Percentiles rank a stretch among this genome's conserved stretches.
Conservation (phyloP, 2,888 invertebrate genomes). For the Lottia gigantea region DNA sequence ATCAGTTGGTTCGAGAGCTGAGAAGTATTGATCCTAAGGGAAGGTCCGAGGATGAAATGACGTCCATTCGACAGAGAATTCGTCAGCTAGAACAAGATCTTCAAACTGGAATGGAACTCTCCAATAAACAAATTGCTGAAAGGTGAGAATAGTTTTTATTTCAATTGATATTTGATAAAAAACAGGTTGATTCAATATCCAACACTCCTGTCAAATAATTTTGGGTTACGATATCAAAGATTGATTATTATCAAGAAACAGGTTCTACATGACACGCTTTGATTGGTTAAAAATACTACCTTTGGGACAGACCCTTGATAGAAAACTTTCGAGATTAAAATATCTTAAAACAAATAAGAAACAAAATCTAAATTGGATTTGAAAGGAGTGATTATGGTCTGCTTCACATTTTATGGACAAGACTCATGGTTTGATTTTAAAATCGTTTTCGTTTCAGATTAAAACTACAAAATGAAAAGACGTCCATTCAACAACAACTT, state of each 20-base stretch:
- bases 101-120: conserved; percentile 89
- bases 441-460: conserved; percentile 68
- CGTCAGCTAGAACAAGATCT: conserved; percentile 89
- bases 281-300: too few species aligned
- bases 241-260: too few species aligned
- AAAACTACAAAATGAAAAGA: conserved; percentile 91
- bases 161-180: not conserved
- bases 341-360: too few species aligned
- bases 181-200: not conserved
- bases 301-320: too few species aligned
- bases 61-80: conserved; percentile 85
- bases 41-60: conserved; percentile 86
- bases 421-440: too few species aligned
- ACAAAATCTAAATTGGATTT: too few species aligned
- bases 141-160: conserved; percentile 69
- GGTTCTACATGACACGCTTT: too few species aligned
- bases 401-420: too few species aligned
- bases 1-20: conserved; percentile 89
- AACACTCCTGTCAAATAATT: too few species aligned
- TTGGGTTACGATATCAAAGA: too few species aligned
- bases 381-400: too few species aligned
- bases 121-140: conserved; percentile 92
- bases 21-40: conserved; percentile 76
- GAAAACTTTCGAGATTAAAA: too few species aligned
- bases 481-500: conserved; percentile 85